These are phyloP conservation scores for Heliconius melpomene DNA, from an alignment of 1,140 invertebrate genomes.

Conservation along the genomic window DNA sequence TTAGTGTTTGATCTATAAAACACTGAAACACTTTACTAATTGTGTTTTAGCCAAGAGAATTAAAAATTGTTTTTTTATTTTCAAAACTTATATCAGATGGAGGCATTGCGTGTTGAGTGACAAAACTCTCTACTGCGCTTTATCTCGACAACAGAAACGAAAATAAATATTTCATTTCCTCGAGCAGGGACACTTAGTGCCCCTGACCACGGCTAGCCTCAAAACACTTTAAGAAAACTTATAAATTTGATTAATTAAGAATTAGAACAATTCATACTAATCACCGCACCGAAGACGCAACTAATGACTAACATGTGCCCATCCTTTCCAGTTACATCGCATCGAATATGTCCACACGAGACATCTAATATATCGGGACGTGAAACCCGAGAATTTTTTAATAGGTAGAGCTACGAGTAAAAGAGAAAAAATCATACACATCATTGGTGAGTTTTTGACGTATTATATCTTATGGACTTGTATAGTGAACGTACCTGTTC, in stretches of 20 bases:
- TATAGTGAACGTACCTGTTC: too few relatives aligned
- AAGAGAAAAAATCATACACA: slow-evolving; percentile 99
- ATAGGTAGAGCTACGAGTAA: slow-evolving; percentile 98
- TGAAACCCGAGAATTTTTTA: slow-evolving; percentile 99
- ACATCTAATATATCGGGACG: slow-evolving; percentile 99
- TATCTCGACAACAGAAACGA: too few relatives aligned
- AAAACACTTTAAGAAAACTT: not conserved
- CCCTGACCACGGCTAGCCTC: too few relatives aligned
- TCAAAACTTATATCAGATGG: too few relatives aligned
- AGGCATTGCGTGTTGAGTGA: too few relatives aligned
- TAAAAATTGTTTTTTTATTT: not conserved
- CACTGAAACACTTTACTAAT: not conserved
- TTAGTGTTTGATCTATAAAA: not conserved
- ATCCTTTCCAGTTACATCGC: slow-evolving; percentile 90
- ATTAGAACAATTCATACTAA: slow-evolving; percentile 20
- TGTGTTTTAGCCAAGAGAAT: not conserved
- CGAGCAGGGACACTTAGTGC: too few relatives aligned
- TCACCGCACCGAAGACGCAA: not conserved
- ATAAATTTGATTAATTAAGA: not conserved
- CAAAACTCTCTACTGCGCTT: too few relatives aligned
- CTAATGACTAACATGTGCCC: slow-evolving; percentile 21
- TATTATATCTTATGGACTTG: not conserved
- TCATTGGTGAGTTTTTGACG: slow-evolving; percentile 89
- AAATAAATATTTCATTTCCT: too few relatives aligned
- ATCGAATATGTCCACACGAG: slow-evolving; percentile 99